phyloP scores from a whole-genome alignment of 1,140 invertebrate species.

The Trissolcus basalis region DNA sequence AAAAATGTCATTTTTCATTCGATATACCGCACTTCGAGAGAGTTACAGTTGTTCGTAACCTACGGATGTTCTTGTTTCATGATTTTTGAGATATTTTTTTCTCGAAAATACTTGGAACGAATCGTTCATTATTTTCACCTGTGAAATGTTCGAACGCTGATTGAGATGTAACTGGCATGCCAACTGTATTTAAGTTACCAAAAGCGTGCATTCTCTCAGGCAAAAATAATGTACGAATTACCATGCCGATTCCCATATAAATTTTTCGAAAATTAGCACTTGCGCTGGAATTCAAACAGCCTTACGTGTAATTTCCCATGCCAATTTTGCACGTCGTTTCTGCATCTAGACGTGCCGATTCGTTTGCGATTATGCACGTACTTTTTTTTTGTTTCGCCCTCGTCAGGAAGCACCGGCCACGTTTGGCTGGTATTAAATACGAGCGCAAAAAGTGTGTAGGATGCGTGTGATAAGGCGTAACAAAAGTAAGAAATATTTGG shows the following conservation, averaged over 20 bases:
- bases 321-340: slow-evolving; percentile 30
- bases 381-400: slow-evolving; percentile 14
- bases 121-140: not conserved
- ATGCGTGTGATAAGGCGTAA: slow-evolving; percentile 42
- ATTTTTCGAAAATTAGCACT: slow-evolving; percentile 33
- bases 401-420: slow-evolving; percentile 23
- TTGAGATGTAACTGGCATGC: not conserved
- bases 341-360: slow-evolving; percentile 16
- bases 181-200: not conserved
- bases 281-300: slow-evolving; percentile 13
- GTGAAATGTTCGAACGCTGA: not conserved
- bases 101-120: not conserved
- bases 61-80: no score
- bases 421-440: slow-evolving; percentile 10
- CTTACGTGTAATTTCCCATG: slow-evolving; percentile 23
- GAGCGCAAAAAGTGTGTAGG: slow-evolving; percentile 28
- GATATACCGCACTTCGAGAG: no score
- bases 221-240: slow-evolving; percentile 5
- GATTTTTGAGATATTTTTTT: no score
- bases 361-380: slow-evolving; percentile 11
- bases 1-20: no score
- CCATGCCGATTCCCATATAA: slow-evolving; percentile 22
- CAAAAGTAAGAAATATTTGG: slow-evolving; percentile 22
- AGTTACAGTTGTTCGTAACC: not conserved
- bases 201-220: not conserved